Percentiles rank a stretch among this genome's conserved stretches.
These are phyloP conservation scores for Limulus polyphemus DNA, from an alignment of 2,888 invertebrate species.

Conservation along the genomic window DNA sequence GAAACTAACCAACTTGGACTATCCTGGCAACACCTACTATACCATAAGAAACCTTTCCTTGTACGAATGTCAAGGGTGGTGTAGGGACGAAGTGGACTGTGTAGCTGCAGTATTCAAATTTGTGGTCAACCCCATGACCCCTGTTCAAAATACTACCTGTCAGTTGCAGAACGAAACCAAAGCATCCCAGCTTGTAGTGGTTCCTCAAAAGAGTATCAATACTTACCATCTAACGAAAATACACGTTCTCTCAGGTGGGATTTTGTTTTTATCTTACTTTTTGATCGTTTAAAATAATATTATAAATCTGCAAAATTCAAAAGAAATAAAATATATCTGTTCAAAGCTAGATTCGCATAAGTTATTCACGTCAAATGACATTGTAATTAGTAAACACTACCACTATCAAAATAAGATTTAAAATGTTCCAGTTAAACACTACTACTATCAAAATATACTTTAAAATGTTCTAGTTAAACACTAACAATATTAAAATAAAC, in stretches of 20 bases:
- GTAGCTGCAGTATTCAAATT: conserved; percentile 88
- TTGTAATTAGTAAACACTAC: no score
- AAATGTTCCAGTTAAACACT: no score
- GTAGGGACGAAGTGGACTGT: conserved; percentile 79
- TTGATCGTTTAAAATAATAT: no score
- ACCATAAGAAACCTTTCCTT: conserved; percentile 80
- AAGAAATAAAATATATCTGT: no score
- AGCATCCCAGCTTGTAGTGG: conserved; percentile 73
- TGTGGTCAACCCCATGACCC: conserved; percentile 79
- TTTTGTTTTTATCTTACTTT: no score
- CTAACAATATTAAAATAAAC: no score
- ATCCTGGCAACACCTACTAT: conserved; percentile 79
- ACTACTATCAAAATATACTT: no score
- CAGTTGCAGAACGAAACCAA: conserved; percentile 84
- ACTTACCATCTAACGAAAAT: conserved; percentile 92
- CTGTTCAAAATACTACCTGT: conserved; percentile 80
- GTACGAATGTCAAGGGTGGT: conserved; percentile 92
- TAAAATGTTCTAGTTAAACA: no score
- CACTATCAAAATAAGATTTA: no score
- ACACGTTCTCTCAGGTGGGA: conserved; percentile 60
- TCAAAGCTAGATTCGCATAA: no score
- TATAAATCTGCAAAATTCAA: no score
- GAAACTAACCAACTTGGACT: conserved; percentile 83
- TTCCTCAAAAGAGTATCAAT: conserved; percentile 68
- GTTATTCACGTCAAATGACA: no score